Percentiles rank a stretch among this genome's conserved stretches.
Conservation (phyloP, 2,113 vertebrate species). For the Hydropotes inermis region DNA sequence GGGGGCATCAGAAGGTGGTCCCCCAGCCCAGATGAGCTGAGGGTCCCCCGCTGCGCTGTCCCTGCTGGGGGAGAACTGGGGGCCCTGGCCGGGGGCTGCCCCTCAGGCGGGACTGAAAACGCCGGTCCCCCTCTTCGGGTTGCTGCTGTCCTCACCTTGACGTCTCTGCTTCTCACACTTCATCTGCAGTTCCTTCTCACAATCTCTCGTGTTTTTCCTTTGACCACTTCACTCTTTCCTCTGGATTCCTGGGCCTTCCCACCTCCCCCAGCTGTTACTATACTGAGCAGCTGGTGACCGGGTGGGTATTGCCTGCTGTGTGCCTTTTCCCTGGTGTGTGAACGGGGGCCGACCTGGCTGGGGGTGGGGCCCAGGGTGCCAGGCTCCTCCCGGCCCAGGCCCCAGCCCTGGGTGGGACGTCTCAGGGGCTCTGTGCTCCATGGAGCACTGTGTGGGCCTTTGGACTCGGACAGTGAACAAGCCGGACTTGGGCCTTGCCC, state of each 20-base stretch:
- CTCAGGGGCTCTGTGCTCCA: neutral
- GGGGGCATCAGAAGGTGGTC: neutral
- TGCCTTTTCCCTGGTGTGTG: conserved; percentile 66
- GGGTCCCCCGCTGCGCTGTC: neutral
- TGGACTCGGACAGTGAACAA: neutral
- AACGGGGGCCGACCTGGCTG: neutral
- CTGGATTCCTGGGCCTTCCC: conserved; percentile 77
- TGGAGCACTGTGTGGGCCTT: neutral
- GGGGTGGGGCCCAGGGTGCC: conserved; percentile 14
- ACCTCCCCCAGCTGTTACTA: conserved; percentile 83
- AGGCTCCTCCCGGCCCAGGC: neutral
- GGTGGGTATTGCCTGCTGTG: conserved; percentile 83
- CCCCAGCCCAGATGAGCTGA: neutral
- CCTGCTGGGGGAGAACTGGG: neutral
- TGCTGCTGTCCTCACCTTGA: neutral
- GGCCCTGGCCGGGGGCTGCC: neutral
- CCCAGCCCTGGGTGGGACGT: neutral
- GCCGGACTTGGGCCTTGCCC: neutral
- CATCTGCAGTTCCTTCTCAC: conserved; percentile 69
- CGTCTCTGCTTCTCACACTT: conserved; percentile 66
- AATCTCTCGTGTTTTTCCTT: conserved; percentile 78
- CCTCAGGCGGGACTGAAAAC: neutral
- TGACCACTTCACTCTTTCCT: conserved; percentile 75
- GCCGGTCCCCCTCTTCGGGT: neutral
- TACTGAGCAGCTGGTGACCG: conserved; percentile 82